Percentiles rank a stretch among this genome's conserved stretches.
Evolutionary conservation across 2,888 invertebrate genomes (phyloP).

Genomic region (Bellardia pandia): DNA sequence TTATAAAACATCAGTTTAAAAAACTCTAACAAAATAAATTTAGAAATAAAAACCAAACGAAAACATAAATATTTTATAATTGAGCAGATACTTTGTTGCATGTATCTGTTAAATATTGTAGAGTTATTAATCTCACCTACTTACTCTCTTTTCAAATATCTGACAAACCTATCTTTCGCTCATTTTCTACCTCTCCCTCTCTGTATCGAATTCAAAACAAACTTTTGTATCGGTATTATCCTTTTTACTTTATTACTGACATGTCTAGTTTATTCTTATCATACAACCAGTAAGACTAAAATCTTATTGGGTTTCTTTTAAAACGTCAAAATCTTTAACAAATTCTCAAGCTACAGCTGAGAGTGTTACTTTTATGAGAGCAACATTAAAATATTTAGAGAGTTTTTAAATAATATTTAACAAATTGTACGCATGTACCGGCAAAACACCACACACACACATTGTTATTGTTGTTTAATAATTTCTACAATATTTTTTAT

Average conservation of each 20-base stretch:
- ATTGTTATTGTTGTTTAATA: constrained; percentile 48
- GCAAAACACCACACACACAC: constrained; percentile 15
- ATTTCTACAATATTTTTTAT: neutral
- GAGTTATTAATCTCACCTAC: constrained; percentile 44
- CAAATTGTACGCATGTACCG: constrained; percentile 66
- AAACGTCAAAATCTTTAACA: neutral
- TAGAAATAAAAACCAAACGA: constrained; percentile 14
- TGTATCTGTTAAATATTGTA: constrained; percentile 73
- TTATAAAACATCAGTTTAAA: neutral
- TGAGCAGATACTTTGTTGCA: constrained; percentile 74
- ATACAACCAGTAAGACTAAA: neutral
- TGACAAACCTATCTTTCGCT: neutral
- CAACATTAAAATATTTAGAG: neutral
- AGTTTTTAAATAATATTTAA: constrained; percentile 16
- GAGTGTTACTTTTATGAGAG: neutral
- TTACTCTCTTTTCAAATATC: neutral
- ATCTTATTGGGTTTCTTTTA: constrained; percentile 22
- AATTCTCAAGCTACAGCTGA: neutral
- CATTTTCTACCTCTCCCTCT: neutral
- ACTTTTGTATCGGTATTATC: constrained; percentile 23
- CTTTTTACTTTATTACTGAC: constrained; percentile 32
- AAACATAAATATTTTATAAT: constrained; percentile 55
- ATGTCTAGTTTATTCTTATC: neutral
- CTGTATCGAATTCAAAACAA: constrained; percentile 21
- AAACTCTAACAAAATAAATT: constrained; percentile 56